Percentiles rank a stretch among this genome's conserved stretches.
Evolutionary conservation across 2,888 invertebrate genomes (phyloP).

Genomic region (Leucania comma): DNA sequence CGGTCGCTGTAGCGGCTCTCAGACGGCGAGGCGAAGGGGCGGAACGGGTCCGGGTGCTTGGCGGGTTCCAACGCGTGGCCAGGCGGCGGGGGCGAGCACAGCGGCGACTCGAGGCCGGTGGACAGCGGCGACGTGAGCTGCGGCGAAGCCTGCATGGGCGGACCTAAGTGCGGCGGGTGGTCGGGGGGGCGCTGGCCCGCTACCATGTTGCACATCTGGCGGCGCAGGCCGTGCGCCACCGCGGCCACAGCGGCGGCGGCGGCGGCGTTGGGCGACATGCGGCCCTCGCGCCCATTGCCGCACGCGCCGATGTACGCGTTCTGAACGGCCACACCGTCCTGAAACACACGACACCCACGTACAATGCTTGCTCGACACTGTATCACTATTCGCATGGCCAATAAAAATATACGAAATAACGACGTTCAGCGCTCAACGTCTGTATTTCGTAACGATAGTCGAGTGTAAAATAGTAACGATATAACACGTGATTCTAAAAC

Average conservation of each 20-base stretch:
- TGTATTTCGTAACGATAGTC: constrained; percentile 13
- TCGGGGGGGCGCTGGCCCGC: constrained; percentile 85
- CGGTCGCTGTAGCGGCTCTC: constrained; percentile 93
- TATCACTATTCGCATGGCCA: constrained; percentile 29
- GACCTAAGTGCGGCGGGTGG: constrained; percentile 88
- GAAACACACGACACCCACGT: constrained; percentile 80
- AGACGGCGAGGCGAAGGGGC: constrained; percentile 91
- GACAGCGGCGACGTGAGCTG: constrained; percentile 90
- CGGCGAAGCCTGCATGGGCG: constrained; percentile 84
- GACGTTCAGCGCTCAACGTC: constrained; percentile 8
- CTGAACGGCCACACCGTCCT: constrained; percentile 91
- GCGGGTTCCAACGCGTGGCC: constrained; percentile 92
- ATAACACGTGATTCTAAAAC: constrained; percentile 14
- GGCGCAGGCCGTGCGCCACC: constrained; percentile 95
- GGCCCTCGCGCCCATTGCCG: constrained; percentile 90
- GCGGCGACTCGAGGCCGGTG: constrained; percentile 91
- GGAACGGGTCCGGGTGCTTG: constrained; percentile 88
- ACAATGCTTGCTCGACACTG: constrained; percentile 55
- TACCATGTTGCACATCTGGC: constrained; percentile 96
- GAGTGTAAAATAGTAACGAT: constrained; percentile 18
- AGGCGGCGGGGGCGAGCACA: constrained; percentile 92
- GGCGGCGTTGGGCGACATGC: constrained; percentile 92
- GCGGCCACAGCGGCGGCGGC: constrained; percentile 96
- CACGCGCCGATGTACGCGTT: constrained; percentile 89
- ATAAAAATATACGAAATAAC: background rate